Evolutionary conservation across 2,113 vertebrate genomes (phyloP).

Genomic region (Tachysurus vachellii): DNA sequence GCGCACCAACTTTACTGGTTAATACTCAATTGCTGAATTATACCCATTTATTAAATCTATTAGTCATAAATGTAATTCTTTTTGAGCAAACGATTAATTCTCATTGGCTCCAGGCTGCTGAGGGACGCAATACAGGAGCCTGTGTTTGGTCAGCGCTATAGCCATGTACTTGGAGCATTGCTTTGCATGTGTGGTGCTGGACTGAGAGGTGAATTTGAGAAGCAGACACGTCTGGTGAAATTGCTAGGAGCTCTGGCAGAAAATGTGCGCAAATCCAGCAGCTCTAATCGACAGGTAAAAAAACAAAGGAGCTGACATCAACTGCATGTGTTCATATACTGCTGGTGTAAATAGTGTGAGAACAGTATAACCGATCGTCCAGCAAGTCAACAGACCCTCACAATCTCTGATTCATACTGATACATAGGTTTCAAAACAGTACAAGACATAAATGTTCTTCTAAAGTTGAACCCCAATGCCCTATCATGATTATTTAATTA

Average conservation of each 20-base stretch:
- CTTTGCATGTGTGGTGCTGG: slow-evolving; percentile 86
- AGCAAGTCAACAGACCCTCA: neutral
- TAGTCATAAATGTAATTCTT: too few species aligned
- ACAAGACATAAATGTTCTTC: too few species aligned
- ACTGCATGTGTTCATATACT: neutral
- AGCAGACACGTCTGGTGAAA: slow-evolving; percentile 87
- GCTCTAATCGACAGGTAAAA: slow-evolving; percentile 87
- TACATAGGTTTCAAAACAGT: neutral
- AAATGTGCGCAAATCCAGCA: slow-evolving; percentile 86
- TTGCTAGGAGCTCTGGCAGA: slow-evolving; percentile 89
- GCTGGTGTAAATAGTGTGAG: neutral
- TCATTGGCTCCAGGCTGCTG: slow-evolving; percentile 79
- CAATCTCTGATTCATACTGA: neutral
- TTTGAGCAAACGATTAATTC: neutral
- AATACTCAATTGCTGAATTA: slow-evolving; percentile 53
- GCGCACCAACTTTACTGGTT: slow-evolving; percentile 94
- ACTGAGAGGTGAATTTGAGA: slow-evolving; percentile 86
- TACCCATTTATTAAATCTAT: too few species aligned
- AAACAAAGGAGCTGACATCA: neutral
- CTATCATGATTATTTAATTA: neutral
- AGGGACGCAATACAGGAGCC: slow-evolving; percentile 91
- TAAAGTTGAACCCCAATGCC: too few species aligned
- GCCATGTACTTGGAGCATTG: slow-evolving; percentile 86
- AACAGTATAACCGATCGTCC: neutral
- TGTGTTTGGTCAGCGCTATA: slow-evolving; percentile 84